Evolutionary conservation across 2,113 vertebrate genomes (phyloP).

Genomic region (Sylvietta virens): DNA sequence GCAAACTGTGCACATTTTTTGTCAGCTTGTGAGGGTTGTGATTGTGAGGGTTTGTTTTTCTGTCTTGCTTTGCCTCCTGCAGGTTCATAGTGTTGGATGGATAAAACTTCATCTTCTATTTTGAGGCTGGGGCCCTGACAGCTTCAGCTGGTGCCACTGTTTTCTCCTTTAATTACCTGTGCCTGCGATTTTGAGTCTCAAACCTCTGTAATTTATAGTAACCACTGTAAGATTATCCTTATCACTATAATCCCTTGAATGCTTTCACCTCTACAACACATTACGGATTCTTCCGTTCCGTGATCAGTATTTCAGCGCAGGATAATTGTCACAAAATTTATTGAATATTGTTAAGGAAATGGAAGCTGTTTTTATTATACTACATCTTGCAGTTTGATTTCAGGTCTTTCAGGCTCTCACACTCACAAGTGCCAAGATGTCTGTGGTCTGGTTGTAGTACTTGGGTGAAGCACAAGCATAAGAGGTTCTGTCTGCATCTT

Average conservation of each 20-base stretch:
- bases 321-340: not conserved
- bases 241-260: not conserved
- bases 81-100: not conserved
- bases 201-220: not conserved
- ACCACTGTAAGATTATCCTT: not conserved
- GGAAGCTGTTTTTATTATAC: not conserved
- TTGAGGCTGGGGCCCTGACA: not conserved
- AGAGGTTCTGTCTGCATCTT: not conserved
- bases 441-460: not conserved
- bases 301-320: not conserved
- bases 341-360: not conserved
- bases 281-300: not conserved
- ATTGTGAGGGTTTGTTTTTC: not conserved
- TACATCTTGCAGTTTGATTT: not conserved
- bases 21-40: rapidly evolving
- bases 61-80: not conserved
- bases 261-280: not conserved
- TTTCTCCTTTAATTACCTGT: not conserved
- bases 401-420: not conserved
- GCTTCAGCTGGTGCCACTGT: not conserved
- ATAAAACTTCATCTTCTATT: not conserved
- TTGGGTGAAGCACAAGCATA: not conserved
- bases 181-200: not conserved
- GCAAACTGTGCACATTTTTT: not conserved
- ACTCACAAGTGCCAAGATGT: not conserved